A percentile compares a stretch with the other conserved stretches of the same genome.
phyloP scores from a whole-genome alignment of 1,140 invertebrate genomes.

The Ostrea edulis region DNA sequence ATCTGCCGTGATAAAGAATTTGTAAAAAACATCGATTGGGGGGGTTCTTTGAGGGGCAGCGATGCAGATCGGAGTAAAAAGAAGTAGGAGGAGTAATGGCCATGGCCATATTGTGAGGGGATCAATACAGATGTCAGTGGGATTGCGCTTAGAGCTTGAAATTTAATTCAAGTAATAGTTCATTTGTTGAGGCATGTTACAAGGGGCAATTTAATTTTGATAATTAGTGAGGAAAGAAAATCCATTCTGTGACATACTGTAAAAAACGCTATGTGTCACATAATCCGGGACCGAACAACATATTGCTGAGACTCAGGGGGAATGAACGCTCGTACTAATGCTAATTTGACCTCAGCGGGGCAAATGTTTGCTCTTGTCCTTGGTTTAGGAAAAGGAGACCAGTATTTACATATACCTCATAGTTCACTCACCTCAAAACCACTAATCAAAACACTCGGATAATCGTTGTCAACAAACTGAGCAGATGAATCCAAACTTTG shows the following conservation, averaged over 20 bases:
- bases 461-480: slow-evolving; percentile 27
- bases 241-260: slow-evolving; percentile 27
- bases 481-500: slow-evolving; percentile 31
- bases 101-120: background rate
- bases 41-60: slow-evolving; percentile 16
- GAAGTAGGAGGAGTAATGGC: slow-evolving; percentile 22
- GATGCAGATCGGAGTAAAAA: slow-evolving; percentile 17
- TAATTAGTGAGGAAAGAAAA: slow-evolving; percentile 30
- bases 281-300: slow-evolving; percentile 5
- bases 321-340: slow-evolving; percentile 36
- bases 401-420: slow-evolving; percentile 31
- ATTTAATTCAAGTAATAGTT: slow-evolving; percentile 31
- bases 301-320: slow-evolving; percentile 6
- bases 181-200: slow-evolving; percentile 34
- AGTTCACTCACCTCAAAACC: slow-evolving; percentile 28
- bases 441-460: background rate
- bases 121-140: background rate
- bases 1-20: slow-evolving; percentile 30
- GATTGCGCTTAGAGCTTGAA: slow-evolving; percentile 27
- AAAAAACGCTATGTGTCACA: slow-evolving; percentile 17
- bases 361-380: slow-evolving; percentile 26
- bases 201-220: slow-evolving; percentile 20
- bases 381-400: slow-evolving; percentile 17
- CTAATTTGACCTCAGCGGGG: slow-evolving; percentile 33
- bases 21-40: slow-evolving; percentile 29